Base-by-base conservation (phyloP, 2,888 invertebrate genomes). In the Dolichomitus sp. region DNA sequence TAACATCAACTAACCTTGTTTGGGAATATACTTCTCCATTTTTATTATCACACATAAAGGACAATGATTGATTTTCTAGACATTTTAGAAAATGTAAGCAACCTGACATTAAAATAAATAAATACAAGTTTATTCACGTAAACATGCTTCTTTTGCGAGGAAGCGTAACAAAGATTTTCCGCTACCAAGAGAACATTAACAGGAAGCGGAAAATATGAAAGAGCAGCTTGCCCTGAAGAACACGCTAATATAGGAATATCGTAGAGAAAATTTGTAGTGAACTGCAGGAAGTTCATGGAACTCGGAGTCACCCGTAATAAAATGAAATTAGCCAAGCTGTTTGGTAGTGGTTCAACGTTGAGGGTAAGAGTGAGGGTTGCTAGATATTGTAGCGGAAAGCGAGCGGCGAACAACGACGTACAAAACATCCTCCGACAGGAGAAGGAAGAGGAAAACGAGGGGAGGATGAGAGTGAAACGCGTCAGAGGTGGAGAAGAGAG, bases 281-380 rank as follows among this genome's bases (percentile, higher is more conserved):
- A 57, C 54, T 69, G 66, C 52, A 57, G 48, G 68, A 81, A 80
- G 77, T 72, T 80, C 61, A 74, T 68, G 74, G 73, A 59, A 65
- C 27, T 63, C 73, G 68, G 82, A 73, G 73, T 85, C 81, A 78
- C 87, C 83, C 83, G 87, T 85, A 88, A 88, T 88, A 88, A 88
- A 89, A 89, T 87, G 88, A 88, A 89, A 88, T 89, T 89, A 89
- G 88, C 87, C 84, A 75, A 83, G 86, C 85, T 87, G 84, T 87
- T 88, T 84, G 69, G 79, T 61, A 66, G 69, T 78, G 81, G 81
- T 81, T 84, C 69, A 69, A 79, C 48, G 65, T 69, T 54, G 72
- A 68, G 74, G 54, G 77, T 65, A 69, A 52, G 72, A 85, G 66
- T 33, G 80, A 78, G 78, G 74, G 72, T 84, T 78, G 84, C 74